Percentiles rank a stretch among this genome's conserved stretches.
Evolutionary conservation across 2,113 vertebrate species (phyloP).

Genomic region (Anguilla rostrata): DNA sequence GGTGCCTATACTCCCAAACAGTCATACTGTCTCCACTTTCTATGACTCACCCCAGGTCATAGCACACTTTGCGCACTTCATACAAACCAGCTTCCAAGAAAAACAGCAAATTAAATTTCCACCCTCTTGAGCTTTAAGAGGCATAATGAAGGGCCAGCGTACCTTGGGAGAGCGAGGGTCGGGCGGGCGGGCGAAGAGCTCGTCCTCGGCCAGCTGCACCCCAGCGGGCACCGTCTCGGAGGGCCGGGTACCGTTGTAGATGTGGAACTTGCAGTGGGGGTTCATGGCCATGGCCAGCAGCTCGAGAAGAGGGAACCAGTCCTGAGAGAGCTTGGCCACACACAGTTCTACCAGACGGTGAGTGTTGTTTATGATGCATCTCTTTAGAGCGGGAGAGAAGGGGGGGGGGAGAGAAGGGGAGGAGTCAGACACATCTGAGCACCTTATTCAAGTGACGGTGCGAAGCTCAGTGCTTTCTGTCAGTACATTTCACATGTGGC

Average conservation of each 20-base stretch:
- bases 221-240: conserved; percentile 96
- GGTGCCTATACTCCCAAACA: no score
- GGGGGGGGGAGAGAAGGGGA: neutral
- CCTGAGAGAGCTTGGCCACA: conserved; percentile 98
- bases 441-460: neutral
- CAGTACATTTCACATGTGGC: neutral
- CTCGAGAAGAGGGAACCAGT: conserved; percentile 99
- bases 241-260: conserved; percentile 98
- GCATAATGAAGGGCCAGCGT: neutral
- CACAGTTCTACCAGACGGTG: conserved; percentile 96
- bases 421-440: neutral
- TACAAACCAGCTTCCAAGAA: no score
- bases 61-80: no score
- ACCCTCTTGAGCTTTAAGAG: no score
- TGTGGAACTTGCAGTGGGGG: conserved; percentile 99
- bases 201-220: conserved; percentile 93
- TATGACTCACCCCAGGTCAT: no score
- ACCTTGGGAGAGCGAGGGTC: conserved; percentile 98
- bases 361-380: conserved; percentile 99
- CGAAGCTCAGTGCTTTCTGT: neutral
- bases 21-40: no score
- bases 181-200: conserved; percentile 94
- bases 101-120: no score
- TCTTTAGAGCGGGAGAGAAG: conserved; percentile 65
- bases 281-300: conserved; percentile 99